Percentiles rank a stretch among this genome's conserved stretches.
phyloP scores from a whole-genome alignment of 2,888 invertebrate species.

The Parnassius mnemosyne region DNA sequence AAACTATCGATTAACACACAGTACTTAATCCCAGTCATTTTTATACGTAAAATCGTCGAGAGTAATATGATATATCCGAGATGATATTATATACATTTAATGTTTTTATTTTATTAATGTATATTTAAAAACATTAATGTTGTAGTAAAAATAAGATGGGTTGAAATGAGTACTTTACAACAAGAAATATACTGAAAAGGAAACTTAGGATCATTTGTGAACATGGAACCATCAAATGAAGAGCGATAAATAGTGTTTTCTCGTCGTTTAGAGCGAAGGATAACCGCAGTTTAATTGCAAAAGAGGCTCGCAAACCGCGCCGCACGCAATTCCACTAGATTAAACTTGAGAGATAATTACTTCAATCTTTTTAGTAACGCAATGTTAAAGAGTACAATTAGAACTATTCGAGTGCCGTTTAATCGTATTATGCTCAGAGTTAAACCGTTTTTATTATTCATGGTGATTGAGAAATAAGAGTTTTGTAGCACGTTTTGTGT shows the following conservation, averaged over 20 bases:
- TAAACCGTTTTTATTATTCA: neutral
- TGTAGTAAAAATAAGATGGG: neutral
- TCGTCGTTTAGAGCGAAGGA: constrained; percentile 7
- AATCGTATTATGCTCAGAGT: neutral
- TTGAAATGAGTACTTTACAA: neutral
- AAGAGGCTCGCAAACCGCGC: constrained; percentile 30
- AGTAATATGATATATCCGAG: neutral
- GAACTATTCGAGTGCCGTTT: constrained; percentile 2
- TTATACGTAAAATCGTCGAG: neutral
- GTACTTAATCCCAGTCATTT: too few species aligned
- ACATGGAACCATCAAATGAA: constrained; percentile 5
- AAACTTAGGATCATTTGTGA: neutral
- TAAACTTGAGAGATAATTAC: constrained; percentile 34
- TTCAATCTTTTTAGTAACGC: constrained; percentile 15
- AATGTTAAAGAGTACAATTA: constrained; percentile 17
- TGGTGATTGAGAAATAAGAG: neutral
- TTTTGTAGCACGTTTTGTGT: neutral
- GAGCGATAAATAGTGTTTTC: constrained; percentile 12
- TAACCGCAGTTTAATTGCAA: constrained; percentile 34
- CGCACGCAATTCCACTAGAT: constrained; percentile 35
- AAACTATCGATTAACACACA: too few species aligned
- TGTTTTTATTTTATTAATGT: neutral
- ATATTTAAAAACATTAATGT: neutral
- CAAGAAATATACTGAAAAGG: neutral
- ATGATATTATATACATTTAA: neutral